phyloP scores from a whole-genome alignment of 92 coral and sea anemone species.

The Chrysogorgia sp. region DNA sequence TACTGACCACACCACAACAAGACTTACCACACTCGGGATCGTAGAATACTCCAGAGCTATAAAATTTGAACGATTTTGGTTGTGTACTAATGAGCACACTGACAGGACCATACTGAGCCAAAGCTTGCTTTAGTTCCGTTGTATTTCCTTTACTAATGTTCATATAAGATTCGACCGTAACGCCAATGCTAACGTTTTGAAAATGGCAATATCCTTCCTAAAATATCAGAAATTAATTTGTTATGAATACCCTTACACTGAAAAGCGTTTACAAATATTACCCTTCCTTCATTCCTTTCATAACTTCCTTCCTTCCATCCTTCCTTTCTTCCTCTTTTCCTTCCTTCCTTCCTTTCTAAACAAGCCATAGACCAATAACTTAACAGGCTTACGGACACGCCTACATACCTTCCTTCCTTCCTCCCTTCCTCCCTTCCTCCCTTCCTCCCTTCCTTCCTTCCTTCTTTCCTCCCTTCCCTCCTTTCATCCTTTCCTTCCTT shows the following conservation, averaged over 20 bases:
- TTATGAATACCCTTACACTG: not conserved
- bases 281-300: constrained; percentile 73
- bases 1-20: constrained; percentile 48
- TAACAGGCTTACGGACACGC: no score
- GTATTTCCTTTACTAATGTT: constrained; percentile 70
- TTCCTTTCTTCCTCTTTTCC: constrained; percentile 81
- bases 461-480: not conserved
- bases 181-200: constrained; percentile 72
- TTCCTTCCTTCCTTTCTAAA: constrained; percentile 64
- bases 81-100: constrained; percentile 78
- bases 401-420: not conserved
- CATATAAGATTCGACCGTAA: constrained; percentile 65
- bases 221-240: not conserved
- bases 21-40: constrained; percentile 88
- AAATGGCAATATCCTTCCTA: constrained; percentile 98
- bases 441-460: not conserved
- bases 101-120: constrained; percentile 92
- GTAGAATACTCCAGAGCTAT: constrained; percentile 82
- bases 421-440: not conserved
- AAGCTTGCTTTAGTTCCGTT: constrained; percentile 73
- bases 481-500: not conserved
- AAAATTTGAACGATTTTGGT: constrained; percentile 84
- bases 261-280: not conserved
- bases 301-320: constrained; percentile 77
- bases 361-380: no score